Conservation (phyloP, 2,797 vertebrate genomes). For the Anabas testudineus region DNA sequence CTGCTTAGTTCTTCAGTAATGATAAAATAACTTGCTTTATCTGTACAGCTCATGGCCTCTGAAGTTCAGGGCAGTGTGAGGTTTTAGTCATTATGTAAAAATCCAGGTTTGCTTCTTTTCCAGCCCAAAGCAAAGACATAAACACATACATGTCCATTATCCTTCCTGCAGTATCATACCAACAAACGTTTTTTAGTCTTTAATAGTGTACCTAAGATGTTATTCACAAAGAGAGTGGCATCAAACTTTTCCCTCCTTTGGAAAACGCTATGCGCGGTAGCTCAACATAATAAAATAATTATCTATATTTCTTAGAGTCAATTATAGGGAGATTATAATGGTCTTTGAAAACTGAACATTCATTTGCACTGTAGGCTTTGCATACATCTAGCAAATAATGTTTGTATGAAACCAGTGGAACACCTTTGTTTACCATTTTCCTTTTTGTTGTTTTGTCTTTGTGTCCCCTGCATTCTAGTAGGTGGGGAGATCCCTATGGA, state of each 20-base stretch:
- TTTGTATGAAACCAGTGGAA: slow-evolving; percentile 18
- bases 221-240: slow-evolving; percentile 25
- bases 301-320: slow-evolving; percentile 3
- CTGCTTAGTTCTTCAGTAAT: slow-evolving; percentile 73
- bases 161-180: slow-evolving; percentile 36
- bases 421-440: slow-evolving; percentile 6
- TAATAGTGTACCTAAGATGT: slow-evolving; percentile 47
- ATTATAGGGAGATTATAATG: slow-evolving; percentile 31
- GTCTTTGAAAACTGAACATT: slow-evolving; percentile 20
- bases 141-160: slow-evolving; percentile 61
- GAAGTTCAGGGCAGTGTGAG: slow-evolving; percentile 53
- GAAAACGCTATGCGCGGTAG: slow-evolving; percentile 26
- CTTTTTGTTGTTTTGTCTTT: slow-evolving; percentile 12
- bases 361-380: slow-evolving; percentile 11
- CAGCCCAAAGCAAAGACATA: slow-evolving; percentile 59
- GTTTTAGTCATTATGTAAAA: slow-evolving; percentile 55
- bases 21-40: slow-evolving; percentile 75
- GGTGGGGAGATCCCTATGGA: slow-evolving; percentile 97
- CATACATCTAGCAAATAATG: slow-evolving; percentile 4
- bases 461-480: slow-evolving; percentile 79
- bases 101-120: slow-evolving; percentile 33
- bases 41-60: slow-evolving; percentile 56
- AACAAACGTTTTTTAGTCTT: slow-evolving; percentile 36
- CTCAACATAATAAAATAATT: slow-evolving; percentile 16
- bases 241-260: slow-evolving; percentile 19